Conservation (phyloP, 2,888 invertebrate genomes). For the Acleris cristana region DNA sequence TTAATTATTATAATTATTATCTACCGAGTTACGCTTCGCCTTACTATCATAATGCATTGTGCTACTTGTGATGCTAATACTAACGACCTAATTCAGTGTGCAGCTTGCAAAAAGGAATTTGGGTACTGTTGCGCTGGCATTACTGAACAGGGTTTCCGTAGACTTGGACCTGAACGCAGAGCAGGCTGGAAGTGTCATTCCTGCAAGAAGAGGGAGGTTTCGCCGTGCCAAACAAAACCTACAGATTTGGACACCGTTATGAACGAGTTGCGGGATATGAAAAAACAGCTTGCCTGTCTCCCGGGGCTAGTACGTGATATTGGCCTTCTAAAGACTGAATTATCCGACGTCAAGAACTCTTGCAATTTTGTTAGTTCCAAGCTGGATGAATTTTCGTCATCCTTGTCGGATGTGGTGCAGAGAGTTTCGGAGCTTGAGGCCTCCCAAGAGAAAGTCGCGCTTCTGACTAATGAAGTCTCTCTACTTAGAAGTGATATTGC, state of each 20-base stretch:
- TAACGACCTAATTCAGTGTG: too few relatives aligned
- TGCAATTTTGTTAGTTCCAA: background rate
- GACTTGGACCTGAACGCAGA: background rate
- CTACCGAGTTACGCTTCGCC: too few relatives aligned
- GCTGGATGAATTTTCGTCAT: background rate
- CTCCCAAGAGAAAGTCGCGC: background rate
- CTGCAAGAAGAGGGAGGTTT: background rate
- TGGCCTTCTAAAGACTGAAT: background rate
- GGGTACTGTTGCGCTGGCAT: too few relatives aligned
- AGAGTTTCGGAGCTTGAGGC: background rate
- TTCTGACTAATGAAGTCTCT: background rate
- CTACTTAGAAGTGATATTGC: background rate
- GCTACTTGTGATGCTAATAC: too few relatives aligned
- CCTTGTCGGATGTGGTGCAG: background rate
- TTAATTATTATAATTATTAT: too few relatives aligned
- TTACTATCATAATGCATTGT: too few relatives aligned
- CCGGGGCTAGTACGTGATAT: background rate
- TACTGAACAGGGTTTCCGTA: background rate
- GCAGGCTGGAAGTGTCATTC: background rate
- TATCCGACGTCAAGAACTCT: constrained; percentile 1
- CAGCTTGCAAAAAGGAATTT: too few relatives aligned
- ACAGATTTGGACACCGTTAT: background rate
- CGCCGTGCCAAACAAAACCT: background rate
- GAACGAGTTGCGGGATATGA: background rate
- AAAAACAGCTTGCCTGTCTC: constrained; percentile 5